phyloP scores from a whole-genome alignment of 2,888 invertebrate species.

The Melipona beecheii region DNA sequence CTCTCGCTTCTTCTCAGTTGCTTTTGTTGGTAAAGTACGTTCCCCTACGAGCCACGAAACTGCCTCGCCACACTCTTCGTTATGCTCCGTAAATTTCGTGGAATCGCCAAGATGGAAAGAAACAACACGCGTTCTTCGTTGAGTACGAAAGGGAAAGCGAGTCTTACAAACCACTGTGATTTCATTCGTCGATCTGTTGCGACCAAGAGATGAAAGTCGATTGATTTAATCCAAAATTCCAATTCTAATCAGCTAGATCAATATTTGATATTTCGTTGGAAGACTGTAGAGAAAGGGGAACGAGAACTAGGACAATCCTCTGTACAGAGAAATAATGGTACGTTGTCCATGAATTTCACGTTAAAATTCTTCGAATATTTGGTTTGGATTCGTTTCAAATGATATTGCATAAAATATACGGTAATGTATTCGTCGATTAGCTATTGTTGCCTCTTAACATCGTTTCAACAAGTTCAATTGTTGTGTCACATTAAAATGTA shows the following conservation, averaged over 20 bases:
- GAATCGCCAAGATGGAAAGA: slow-evolving; percentile 51
- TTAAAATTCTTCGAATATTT: not conserved
- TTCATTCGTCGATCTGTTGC: not conserved
- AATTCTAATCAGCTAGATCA: too few relatives aligned
- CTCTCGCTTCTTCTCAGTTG: slow-evolving; percentile 6
- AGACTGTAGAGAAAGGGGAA: not conserved
- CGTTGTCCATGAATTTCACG: not conserved
- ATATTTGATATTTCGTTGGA: not conserved
- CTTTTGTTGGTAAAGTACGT: slow-evolving; percentile 41
- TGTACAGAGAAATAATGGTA: not conserved
- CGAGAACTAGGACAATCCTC: too few relatives aligned
- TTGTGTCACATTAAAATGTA: too few relatives aligned
- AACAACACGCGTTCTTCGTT: not conserved
- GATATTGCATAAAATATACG: too few relatives aligned
- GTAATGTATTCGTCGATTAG: too few relatives aligned
- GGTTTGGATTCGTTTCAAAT: too few relatives aligned
- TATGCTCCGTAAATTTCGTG: slow-evolving; percentile 67
- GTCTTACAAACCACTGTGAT: too few relatives aligned
- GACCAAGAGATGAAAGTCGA: not conserved
- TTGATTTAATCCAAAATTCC: too few relatives aligned
- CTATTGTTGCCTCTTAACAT: too few relatives aligned
- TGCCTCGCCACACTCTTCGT: slow-evolving; percentile 45
- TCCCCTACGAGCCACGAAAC: slow-evolving; percentile 51
- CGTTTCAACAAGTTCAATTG: too few relatives aligned
- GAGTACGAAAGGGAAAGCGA: slow-evolving; percentile 47